Conservation (phyloP, 2,113 vertebrate genomes). For the Deroptyus accipitrinus region DNA sequence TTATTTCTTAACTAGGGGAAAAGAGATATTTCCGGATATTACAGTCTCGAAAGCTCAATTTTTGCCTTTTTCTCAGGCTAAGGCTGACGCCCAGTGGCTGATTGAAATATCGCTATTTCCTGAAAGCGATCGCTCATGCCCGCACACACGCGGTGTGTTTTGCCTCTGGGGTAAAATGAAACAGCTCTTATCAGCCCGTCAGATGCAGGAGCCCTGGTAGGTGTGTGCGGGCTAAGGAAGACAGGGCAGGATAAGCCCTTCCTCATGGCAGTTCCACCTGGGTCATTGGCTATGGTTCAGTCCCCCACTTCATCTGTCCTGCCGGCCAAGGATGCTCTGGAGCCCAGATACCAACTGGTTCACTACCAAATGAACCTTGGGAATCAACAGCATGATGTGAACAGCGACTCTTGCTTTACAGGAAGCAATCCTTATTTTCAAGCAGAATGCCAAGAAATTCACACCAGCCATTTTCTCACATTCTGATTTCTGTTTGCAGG, state of each 20-base stretch:
- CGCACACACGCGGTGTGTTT: accelerated
- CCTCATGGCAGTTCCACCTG: background rate
- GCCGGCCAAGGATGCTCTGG: accelerated
- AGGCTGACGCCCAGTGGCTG: constrained; percentile 16
- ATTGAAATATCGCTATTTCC: background rate
- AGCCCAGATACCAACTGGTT: accelerated
- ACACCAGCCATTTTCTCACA: background rate
- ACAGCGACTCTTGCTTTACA: background rate
- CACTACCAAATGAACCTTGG: accelerated
- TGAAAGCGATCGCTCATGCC: accelerated
- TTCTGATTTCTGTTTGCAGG: background rate
- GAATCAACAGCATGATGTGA: background rate
- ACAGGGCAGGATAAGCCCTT: background rate
- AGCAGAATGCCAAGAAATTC: background rate
- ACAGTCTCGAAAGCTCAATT: accelerated
- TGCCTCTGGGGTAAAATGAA: background rate
- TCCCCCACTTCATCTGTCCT: accelerated
- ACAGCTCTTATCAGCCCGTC: accelerated
- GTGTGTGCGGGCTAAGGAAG: accelerated
- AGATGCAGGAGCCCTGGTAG: background rate
- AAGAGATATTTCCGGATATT: background rate
- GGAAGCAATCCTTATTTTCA: background rate
- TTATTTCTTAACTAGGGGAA: background rate
- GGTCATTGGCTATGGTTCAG: accelerated
- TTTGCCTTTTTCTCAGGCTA: background rate